These are phyloP conservation scores for Heliconius himera DNA, from an alignment of 1,140 invertebrate genomes.

Conservation along the genomic window DNA sequence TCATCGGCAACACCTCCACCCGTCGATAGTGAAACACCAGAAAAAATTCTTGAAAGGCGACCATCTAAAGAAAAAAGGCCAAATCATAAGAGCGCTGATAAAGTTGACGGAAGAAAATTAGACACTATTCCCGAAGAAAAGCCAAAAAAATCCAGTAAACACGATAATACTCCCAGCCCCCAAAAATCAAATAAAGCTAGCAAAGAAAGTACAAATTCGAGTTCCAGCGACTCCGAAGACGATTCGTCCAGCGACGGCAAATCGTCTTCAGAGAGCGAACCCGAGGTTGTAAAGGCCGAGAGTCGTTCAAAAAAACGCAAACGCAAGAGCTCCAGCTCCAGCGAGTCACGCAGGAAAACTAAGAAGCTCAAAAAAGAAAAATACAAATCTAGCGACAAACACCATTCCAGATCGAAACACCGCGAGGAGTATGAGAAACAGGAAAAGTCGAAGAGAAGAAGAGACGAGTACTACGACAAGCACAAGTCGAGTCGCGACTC, in stretches of 20 bases:
- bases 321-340: conserved; percentile 60
- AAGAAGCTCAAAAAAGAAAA: conserved; percentile 66
- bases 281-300: conserved; percentile 48
- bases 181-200: conserved; percentile 54
- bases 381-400: conserved; percentile 59
- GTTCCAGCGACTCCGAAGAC: conserved; percentile 61
- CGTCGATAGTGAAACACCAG: conserved; percentile 63
- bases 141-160: conserved; percentile 55
- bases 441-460: conserved; percentile 52
- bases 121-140: conserved; percentile 62
- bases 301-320: conserved; percentile 64
- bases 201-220: conserved; percentile 52
- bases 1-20: conserved; percentile 70
- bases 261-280: conserved; percentile 62
- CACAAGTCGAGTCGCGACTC: conserved; percentile 60
- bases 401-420: conserved; percentile 56
- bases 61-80: conserved; percentile 59
- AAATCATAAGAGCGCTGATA: conserved; percentile 61
- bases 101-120: conserved; percentile 58
- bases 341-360: conserved; percentile 56
- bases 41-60: conserved; percentile 62
- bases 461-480: conserved; percentile 59
- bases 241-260: conserved; percentile 57
- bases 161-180: conserved; percentile 68
- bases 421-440: conserved; percentile 54